Evolutionary conservation across 2,797 vertebrate genomes (phyloP).

Genomic region (Pantherophis vulpinus): DNA sequence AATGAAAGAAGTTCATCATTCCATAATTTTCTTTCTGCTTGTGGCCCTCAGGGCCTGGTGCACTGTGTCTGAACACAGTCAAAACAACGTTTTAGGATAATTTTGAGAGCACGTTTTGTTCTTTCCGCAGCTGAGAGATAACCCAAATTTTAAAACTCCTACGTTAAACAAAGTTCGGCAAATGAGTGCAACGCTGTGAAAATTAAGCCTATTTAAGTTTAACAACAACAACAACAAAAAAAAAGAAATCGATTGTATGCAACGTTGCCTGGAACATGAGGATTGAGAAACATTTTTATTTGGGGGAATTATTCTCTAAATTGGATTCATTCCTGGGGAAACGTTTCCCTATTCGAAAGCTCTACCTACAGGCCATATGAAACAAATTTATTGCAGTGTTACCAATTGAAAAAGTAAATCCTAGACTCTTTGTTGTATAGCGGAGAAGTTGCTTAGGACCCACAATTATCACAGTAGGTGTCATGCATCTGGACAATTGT

Average conservation of each 20-base stretch:
- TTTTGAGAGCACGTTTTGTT: constrained; percentile 17
- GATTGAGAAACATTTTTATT: background rate
- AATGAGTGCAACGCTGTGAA: background rate
- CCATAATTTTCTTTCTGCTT: background rate
- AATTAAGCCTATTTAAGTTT: background rate
- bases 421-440: background rate
- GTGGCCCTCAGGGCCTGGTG: background rate
- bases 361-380: constrained; percentile 20
- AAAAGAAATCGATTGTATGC: background rate
- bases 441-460: background rate
- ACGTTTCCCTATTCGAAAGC: constrained; percentile 16
- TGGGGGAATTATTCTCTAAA: background rate
- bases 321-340: constrained; percentile 17
- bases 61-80: background rate
- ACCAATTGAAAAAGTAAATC: constrained; percentile 18
- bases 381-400: background rate
- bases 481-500: constrained; percentile 15
- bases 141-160: background rate
- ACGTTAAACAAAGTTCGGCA: background rate
- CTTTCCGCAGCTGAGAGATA: constrained; percentile 7
- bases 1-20: background rate
- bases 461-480: background rate
- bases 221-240: no score
- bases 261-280: background rate
- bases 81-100: background rate